phyloP scores from a whole-genome alignment of 2,797 vertebrate genomes.

The Sorex maritimensis region DNA sequence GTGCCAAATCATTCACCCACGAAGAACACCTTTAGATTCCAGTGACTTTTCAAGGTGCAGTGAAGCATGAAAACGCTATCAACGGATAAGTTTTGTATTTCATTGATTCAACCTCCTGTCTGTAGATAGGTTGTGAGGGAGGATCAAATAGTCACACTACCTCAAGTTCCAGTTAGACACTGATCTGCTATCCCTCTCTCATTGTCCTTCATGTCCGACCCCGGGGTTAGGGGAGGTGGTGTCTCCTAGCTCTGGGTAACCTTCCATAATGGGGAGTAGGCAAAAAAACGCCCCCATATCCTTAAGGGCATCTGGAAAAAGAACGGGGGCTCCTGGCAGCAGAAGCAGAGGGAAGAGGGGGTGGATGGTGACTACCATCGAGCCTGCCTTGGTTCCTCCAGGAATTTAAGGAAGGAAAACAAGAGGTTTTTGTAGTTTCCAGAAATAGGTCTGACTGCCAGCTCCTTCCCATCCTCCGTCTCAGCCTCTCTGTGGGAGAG shows the following conservation, averaged over 20 bases:
- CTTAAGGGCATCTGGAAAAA: not conserved
- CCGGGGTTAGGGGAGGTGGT: not conserved
- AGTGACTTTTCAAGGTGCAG: not conserved
- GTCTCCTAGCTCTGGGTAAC: not conserved
- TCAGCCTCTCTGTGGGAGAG: constrained; percentile 41
- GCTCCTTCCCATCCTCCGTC: constrained; percentile 54
- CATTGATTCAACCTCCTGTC: not conserved
- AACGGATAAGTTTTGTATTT: not conserved
- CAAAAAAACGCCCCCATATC: not conserved
- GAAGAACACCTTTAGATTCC: not conserved
- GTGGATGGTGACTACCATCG: not conserved
- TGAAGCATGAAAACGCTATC: not conserved
- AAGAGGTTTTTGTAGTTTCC: constrained; percentile 75
- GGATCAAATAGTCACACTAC: not conserved
- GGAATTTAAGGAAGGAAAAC: constrained; percentile 61
- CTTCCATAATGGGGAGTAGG: not conserved
- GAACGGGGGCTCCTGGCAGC: not conserved
- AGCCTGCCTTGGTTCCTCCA: constrained; percentile 40
- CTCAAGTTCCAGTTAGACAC: not conserved
- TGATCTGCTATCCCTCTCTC: not conserved
- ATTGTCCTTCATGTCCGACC: not conserved
- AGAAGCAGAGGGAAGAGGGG: not conserved
- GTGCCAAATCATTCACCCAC: constrained; percentile 8
- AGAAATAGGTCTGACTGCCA: constrained; percentile 76
- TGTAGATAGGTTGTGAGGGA: not conserved